These are phyloP conservation scores for Mycteria americana DNA, from an alignment of 2,797 vertebrate genomes.

Conservation along the genomic window DNA sequence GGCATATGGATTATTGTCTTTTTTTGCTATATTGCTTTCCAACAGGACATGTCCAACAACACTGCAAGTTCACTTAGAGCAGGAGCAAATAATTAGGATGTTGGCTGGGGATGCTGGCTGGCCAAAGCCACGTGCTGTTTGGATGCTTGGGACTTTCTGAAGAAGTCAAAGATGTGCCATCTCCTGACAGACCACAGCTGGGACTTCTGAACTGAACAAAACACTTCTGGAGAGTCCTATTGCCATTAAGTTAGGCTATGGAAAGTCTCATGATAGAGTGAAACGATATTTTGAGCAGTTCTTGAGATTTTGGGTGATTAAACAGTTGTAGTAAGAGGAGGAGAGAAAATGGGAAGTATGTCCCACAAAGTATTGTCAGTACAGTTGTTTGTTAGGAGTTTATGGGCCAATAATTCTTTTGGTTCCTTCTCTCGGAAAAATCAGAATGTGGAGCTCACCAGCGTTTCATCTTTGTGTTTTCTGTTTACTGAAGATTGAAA, in stretches of 20 bases:
- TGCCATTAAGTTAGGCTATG: not conserved
- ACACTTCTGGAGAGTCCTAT: not conserved
- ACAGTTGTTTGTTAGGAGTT: not conserved
- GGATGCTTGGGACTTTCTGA: not conserved
- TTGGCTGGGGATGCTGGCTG: not conserved
- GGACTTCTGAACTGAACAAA: not conserved
- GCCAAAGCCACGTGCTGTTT: not conserved
- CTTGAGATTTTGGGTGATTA: not conserved
- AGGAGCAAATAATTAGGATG: not conserved
- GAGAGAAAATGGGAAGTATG: not conserved
- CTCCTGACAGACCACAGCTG: not conserved
- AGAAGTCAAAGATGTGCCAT: not conserved
- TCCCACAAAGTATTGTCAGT: not conserved
- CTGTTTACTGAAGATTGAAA: not conserved
- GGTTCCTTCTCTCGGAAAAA: not conserved
- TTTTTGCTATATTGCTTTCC: not conserved
- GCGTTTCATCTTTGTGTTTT: not conserved
- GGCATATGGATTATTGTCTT: not conserved
- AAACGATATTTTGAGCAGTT: constrained; percentile 1
- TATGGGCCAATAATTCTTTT: not conserved
- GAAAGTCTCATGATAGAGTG: not conserved
- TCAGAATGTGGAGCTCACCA: not conserved
- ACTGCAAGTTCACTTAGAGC: not conserved
- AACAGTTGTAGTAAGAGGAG: not conserved
- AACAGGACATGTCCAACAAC: not conserved